Evolutionary conservation across 2,888 invertebrate species (phyloP).

Genomic region (Iphiclides podalirius): DNA sequence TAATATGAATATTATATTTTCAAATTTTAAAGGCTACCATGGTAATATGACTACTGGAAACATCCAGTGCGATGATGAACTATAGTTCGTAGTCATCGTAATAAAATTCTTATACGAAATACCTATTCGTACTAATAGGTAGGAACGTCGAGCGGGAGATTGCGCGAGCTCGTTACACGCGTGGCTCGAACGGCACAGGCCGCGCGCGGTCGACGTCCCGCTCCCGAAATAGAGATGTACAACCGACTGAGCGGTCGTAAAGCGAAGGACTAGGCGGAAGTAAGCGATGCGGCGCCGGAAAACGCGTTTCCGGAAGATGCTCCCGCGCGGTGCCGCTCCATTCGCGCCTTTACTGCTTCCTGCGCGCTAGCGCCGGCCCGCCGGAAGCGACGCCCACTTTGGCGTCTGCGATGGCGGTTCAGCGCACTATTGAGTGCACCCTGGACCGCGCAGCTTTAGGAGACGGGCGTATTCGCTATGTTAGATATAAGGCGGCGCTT

Average conservation of each 20-base stretch:
- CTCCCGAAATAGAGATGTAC: constrained; percentile 52
- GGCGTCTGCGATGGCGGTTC: not conserved
- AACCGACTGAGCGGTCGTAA: constrained; percentile 50
- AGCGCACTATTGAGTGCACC: not conserved
- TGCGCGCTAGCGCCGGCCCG: constrained; percentile 45
- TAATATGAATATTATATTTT: too few relatives aligned
- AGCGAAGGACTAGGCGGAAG: constrained; percentile 62
- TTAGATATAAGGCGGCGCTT: too few relatives aligned
- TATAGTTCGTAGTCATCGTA: too few relatives aligned
- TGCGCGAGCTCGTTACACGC: too few relatives aligned
- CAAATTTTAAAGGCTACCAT: too few relatives aligned
- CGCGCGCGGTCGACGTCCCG: constrained; percentile 12
- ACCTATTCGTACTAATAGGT: too few relatives aligned
- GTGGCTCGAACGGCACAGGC: not conserved
- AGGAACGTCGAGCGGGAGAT: too few relatives aligned
- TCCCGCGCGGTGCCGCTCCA: constrained; percentile 62
- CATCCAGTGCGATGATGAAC: too few relatives aligned
- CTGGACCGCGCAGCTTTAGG: too few relatives aligned
- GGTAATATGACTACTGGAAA: too few relatives aligned
- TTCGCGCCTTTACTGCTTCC: constrained; percentile 77
- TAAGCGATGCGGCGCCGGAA: constrained; percentile 54
- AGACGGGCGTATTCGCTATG: too few relatives aligned
- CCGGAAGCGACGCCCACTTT: not conserved
- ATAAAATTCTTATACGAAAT: too few relatives aligned
- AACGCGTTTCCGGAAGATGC: constrained; percentile 69